Conservation (phyloP, 2,888 invertebrate species). For the Cantharis nigra region DNA sequence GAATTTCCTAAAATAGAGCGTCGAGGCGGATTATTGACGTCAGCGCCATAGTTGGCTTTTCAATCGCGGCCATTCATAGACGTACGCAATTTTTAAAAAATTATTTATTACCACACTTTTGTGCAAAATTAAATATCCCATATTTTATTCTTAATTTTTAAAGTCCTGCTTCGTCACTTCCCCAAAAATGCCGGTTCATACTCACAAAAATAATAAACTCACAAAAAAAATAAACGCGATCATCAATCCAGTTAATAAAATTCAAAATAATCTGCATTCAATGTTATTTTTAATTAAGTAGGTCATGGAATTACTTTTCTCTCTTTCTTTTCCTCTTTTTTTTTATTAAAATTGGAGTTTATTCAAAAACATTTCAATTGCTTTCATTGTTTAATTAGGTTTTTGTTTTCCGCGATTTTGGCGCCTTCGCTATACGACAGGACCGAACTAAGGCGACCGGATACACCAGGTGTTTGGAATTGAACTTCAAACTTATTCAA, state of each 20-base stretch:
- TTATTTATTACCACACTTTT: not conserved
- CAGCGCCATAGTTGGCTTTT: constrained; percentile 34
- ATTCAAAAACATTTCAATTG: not conserved
- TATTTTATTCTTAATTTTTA: not conserved
- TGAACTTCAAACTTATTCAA: too few species aligned
- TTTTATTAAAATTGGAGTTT: not conserved
- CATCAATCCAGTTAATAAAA: not conserved
- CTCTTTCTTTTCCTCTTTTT: not conserved
- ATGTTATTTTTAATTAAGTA: not conserved
- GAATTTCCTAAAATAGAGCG: constrained; percentile 43
- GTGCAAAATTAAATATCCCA: not conserved
- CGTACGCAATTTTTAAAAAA: not conserved
- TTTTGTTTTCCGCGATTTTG: not conserved
- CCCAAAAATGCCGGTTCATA: not conserved
- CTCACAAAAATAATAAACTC: not conserved
- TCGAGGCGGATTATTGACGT: constrained; percentile 38
- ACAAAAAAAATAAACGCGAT: not conserved
- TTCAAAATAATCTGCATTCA: not conserved
- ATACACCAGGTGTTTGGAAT: too few species aligned
- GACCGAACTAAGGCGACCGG: not conserved
- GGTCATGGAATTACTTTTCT: not conserved
- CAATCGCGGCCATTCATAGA: constrained; percentile 14
- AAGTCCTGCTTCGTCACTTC: not conserved
- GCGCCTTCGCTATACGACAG: not conserved
- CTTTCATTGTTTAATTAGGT: not conserved